Conservation (phyloP, 1,140 invertebrate species). For the Sycophila sp. region DNA sequence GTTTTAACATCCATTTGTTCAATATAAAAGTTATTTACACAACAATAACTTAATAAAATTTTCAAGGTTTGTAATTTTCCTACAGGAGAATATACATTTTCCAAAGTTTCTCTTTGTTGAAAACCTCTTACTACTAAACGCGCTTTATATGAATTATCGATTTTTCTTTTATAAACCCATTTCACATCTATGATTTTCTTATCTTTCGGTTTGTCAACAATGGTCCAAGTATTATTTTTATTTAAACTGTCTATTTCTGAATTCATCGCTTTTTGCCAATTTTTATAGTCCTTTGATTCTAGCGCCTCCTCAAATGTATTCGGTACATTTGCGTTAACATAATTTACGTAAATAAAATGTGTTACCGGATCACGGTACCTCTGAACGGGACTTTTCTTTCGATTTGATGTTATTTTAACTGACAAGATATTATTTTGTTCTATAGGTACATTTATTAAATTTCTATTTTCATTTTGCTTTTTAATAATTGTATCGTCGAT, state of each 20-base stretch:
- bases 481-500: too few relatives aligned
- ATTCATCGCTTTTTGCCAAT: constrained; percentile 35
- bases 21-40: constrained; percentile 36
- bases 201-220: constrained; percentile 31
- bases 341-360: constrained; percentile 30
- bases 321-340: constrained; percentile 13
- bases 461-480: too few relatives aligned
- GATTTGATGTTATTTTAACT: too few relatives aligned
- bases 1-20: constrained; percentile 55
- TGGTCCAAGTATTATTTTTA: constrained; percentile 38
- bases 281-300: constrained; percentile 12
- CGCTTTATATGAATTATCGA: constrained; percentile 36
- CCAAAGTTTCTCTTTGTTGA: constrained; percentile 32
- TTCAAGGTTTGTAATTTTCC: constrained; percentile 32
- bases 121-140: constrained; percentile 37
- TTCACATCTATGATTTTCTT: constrained; percentile 37
- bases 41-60: constrained; percentile 32
- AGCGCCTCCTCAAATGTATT: constrained; percentile 26
- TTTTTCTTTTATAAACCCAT: constrained; percentile 42
- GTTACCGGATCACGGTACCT: too few relatives aligned
- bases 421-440: too few relatives aligned
- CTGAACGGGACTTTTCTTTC: too few relatives aligned
- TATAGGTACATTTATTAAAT: too few relatives aligned
- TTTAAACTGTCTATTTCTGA: constrained; percentile 35
- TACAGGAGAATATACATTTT: constrained; percentile 43